A percentile compares a stretch with the other conserved stretches of the same genome.
phyloP scores from a whole-genome alignment of 2,113 vertebrate species.

The Dicaeum eximium region DNA sequence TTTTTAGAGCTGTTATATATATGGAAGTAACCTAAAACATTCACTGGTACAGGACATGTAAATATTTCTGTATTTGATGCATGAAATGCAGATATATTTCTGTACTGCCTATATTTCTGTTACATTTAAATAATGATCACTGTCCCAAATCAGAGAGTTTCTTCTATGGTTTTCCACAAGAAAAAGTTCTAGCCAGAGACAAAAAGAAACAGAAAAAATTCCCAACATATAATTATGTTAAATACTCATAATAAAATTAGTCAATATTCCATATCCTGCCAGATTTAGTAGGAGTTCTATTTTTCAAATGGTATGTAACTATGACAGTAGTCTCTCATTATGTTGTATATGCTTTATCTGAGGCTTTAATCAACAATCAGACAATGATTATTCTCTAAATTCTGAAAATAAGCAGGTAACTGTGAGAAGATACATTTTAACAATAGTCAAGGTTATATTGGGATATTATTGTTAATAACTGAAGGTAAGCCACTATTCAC shows the following conservation, averaged over 20 bases:
- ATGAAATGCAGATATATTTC: neutral
- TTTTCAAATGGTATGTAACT: neutral
- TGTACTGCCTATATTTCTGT: neutral
- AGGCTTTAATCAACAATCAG: constrained; percentile 6
- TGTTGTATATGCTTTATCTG: neutral
- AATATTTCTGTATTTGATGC: neutral
- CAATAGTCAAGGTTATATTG: neutral
- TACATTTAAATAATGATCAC: neutral
- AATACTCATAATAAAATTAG: neutral
- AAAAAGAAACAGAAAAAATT: neutral
- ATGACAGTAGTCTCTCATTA: neutral
- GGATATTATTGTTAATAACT: neutral
- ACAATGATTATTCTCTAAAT: neutral
- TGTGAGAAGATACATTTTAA: neutral
- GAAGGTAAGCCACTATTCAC: neutral
- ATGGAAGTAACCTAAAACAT: neutral
- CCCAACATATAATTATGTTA: neutral
- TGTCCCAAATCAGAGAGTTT: neutral
- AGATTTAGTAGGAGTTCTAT: neutral
- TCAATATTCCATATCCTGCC: neutral
- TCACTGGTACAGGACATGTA: neutral
- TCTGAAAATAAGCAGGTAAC: neutral
- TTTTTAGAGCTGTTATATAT: neutral
- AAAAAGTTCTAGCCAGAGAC: neutral
- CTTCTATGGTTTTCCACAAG: neutral